phyloP scores from a whole-genome alignment of 2,888 invertebrate genomes.

The Augochlorella aurata region DNA sequence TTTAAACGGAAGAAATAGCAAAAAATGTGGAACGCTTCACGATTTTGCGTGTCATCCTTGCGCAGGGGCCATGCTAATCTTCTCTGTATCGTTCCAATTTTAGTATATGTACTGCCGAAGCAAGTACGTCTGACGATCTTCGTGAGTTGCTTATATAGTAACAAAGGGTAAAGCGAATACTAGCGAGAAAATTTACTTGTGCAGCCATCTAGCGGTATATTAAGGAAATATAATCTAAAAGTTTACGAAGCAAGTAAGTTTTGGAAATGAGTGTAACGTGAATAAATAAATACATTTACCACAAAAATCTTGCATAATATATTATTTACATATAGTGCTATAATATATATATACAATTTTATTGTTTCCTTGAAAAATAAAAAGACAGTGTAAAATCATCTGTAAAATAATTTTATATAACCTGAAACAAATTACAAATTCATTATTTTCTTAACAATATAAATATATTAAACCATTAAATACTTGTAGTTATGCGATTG shows the following conservation, averaged over 20 bases:
- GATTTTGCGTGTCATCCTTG: conserved; percentile 97
- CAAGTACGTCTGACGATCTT: conserved; percentile 83
- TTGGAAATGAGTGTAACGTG: not conserved
- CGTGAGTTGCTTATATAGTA: conserved; percentile 30
- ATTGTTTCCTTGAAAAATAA: not conserved
- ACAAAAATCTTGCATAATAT: not conserved
- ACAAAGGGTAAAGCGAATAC: rapidly evolving
- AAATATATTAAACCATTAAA: not conserved
- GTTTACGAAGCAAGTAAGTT: not conserved
- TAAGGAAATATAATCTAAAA: conserved; percentile 7
- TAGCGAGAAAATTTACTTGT: conserved; percentile 40
- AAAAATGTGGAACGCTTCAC: conserved; percentile 93
- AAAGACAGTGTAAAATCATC: not conserved
- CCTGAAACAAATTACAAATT: conserved; percentile 16
- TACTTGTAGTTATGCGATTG: conserved; percentile 41
- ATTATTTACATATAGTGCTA: not conserved
- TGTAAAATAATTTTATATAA: not conserved
- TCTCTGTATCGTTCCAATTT: conserved; percentile 96
- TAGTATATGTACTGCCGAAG: conserved; percentile 92
- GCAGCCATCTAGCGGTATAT: conserved; percentile 40
- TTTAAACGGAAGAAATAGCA: conserved; percentile 48
- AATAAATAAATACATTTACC: not conserved
- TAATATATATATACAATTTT: not conserved
- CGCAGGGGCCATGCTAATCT: conserved; percentile 96
- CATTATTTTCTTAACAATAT: not conserved